Evolutionary conservation across 2,113 vertebrate genomes (phyloP), one percentile per base, ranked within the genome.

Genomic region (Neodontobutis hainanensis): DNA sequence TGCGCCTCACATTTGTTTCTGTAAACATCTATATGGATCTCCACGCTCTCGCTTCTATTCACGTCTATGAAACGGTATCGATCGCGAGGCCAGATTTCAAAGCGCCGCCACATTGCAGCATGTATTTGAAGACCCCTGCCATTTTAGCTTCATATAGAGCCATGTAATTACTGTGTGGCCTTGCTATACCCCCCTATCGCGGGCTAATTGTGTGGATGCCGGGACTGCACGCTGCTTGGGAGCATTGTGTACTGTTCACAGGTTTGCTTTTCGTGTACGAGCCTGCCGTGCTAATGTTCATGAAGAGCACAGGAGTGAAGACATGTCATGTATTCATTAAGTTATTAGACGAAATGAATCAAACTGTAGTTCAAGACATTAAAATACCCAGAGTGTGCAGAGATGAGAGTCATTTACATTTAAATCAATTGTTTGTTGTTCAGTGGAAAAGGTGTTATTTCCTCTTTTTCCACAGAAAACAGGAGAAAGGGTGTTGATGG

Each of bases 111-210:
- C 73, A 73, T 74, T 70, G 71, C 65, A 70, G 55, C 11, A 47
- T 57, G 50, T 61, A 15, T 53, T 11, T 46, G 11, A 14, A 46
- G 3, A 12, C 61, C 52, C 48, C 38, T 32, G 61, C 64, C 61
- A 61, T 55, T 68, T 46, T 63, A 49, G 70, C 75, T 75, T 77
- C 81, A 79, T 79, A 78, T 71, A 82, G 67, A 77, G 63, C 81
- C 57, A 11, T 83, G 70, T 78, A 85, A 89, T 83, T 87, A 81
- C 71, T 76, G 80, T 11, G 16, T 64, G 77, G 83, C 80, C 85
- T 81, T 70, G 81, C 75, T 32, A 15, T 61, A 16, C 56, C 73
- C 72, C 77, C 78, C 74, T 68, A 70, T 71, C 69, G 81, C 32
- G 60, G 19, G 60, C 79, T 84, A 73, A 87, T 81, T 87, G 88